Evolutionary conservation across 2,797 vertebrate genomes (phyloP).

Genomic region (Rhabdomys pumilio): DNA sequence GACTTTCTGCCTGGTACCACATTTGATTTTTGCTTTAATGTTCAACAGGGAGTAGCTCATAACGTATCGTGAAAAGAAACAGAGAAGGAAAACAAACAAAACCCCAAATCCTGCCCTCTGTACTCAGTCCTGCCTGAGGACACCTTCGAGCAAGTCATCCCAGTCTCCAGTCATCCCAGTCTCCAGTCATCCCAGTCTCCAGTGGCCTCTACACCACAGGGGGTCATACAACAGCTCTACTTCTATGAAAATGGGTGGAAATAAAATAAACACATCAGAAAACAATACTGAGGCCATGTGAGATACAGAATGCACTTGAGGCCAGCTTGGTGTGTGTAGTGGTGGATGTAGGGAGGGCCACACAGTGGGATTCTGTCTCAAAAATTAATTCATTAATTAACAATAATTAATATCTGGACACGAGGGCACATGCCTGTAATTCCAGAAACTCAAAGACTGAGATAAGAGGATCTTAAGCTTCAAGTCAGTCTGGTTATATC

Average conservation of each 20-base stretch:
- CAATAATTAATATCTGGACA: not conserved
- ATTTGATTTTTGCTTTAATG: constrained; percentile 32
- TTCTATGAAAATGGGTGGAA: constrained; percentile 14
- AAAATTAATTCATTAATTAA: not conserved
- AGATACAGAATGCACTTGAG: not conserved
- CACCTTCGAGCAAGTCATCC: not conserved
- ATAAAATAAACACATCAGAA: not conserved
- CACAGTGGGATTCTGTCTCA: not conserved
- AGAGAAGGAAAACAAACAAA: not conserved
- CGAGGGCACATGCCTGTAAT: not conserved
- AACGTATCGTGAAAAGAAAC: not conserved
- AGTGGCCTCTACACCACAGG: not conserved
- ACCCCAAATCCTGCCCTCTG: not conserved
- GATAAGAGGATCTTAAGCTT: not conserved
- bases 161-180: not conserved
- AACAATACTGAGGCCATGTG: not conserved
- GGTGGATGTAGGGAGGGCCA: not conserved
- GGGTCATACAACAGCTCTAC: not conserved
- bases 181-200: constrained; percentile 1
- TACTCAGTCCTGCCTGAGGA: not conserved
- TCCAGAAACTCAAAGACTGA: not conserved
- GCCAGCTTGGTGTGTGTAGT: not conserved
- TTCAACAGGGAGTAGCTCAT: constrained; percentile 1
- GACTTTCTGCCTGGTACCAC: not conserved
- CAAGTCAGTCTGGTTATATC: not conserved